Conservation (phyloP, 2,113 vertebrate genomes). For the Lethenteron camtschaticum region DNA sequence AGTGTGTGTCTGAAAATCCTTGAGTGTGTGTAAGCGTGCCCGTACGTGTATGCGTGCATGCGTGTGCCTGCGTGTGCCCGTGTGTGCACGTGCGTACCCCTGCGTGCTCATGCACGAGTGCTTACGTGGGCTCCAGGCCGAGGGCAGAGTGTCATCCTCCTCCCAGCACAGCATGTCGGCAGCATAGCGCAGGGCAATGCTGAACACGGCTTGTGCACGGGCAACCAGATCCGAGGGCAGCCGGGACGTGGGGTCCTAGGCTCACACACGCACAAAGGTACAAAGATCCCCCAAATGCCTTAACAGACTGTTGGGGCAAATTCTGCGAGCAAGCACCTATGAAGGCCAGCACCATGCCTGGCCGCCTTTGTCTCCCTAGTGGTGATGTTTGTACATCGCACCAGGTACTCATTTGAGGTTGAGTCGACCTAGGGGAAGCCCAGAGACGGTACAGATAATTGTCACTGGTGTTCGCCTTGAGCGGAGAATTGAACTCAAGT, state of each 20-base stretch:
- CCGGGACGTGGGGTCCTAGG: constrained; percentile 56
- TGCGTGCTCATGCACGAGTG: constrained; percentile 6
- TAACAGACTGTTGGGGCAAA: too few species aligned
- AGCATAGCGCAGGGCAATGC: constrained; percentile 66
- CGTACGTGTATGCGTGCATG: background rate
- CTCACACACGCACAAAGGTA: too few species aligned
- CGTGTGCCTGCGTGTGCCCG: background rate
- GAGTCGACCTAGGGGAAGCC: too few species aligned
- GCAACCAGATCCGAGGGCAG: constrained; percentile 58
- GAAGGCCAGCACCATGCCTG: too few species aligned
- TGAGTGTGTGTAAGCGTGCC: background rate
- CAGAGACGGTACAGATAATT: too few species aligned
- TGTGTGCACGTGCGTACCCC: background rate
- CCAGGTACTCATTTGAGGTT: too few species aligned
- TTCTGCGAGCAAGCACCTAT: too few species aligned
- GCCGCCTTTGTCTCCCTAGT: too few species aligned
- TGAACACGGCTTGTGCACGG: constrained; percentile 57
- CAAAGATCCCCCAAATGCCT: too few species aligned
- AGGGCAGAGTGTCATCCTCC: constrained; percentile 53
- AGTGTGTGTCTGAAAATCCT: background rate
- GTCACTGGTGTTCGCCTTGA: too few species aligned
- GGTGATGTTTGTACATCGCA: too few species aligned
- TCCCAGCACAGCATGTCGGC: constrained; percentile 88
- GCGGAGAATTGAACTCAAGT: too few species aligned
- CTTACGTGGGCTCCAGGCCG: constrained; percentile 57